Conservation (phyloP, 2,797 vertebrate genomes). For the Knipowitschia caucasica region DNA sequence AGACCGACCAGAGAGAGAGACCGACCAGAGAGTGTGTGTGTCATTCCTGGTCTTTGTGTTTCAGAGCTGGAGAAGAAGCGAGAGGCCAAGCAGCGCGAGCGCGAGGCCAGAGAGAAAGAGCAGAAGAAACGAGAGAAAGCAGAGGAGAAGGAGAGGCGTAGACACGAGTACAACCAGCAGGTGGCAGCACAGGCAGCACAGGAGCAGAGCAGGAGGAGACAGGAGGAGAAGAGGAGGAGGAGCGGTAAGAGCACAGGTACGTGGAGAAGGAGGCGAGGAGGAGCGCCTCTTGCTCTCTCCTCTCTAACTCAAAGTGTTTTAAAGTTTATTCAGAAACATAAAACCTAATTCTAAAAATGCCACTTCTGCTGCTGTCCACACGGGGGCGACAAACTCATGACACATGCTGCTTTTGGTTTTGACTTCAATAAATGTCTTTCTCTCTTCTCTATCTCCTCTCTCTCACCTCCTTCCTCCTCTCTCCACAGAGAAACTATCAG, state of each 20-base stretch:
- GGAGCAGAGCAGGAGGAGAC: constrained; percentile 77
- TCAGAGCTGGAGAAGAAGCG: constrained; percentile 86
- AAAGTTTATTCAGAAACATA: too few relatives aligned
- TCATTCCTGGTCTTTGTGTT: neutral
- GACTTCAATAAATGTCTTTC: too few relatives aligned
- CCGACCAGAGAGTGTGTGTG: too few relatives aligned
- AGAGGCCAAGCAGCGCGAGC: constrained; percentile 85
- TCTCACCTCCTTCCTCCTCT: neutral
- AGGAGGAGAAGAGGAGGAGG: constrained; percentile 83
- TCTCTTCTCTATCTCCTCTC: neutral
- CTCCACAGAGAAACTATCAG: constrained; percentile 68
- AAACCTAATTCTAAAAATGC: too few relatives aligned
- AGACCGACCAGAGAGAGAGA: constrained; percentile 73
- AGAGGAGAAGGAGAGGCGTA: constrained; percentile 91
- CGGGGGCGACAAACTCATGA: too few relatives aligned
- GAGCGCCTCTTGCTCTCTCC: too few relatives aligned
- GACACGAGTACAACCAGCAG: constrained; percentile 89
- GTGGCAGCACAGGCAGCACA: constrained; percentile 72
- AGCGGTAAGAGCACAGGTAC: constrained; percentile 67
- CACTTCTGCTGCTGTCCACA: too few relatives aligned
- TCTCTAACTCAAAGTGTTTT: too few relatives aligned
- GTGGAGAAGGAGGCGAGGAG: neutral
- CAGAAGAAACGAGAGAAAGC: constrained; percentile 89
- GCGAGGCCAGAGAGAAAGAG: constrained; percentile 87
- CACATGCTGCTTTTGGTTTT: too few relatives aligned